Evolutionary conservation across 1,140 invertebrate genomes (phyloP), one percentile per base, ranked within the genome.

Genomic region (Drosophila nasuta): DNA sequence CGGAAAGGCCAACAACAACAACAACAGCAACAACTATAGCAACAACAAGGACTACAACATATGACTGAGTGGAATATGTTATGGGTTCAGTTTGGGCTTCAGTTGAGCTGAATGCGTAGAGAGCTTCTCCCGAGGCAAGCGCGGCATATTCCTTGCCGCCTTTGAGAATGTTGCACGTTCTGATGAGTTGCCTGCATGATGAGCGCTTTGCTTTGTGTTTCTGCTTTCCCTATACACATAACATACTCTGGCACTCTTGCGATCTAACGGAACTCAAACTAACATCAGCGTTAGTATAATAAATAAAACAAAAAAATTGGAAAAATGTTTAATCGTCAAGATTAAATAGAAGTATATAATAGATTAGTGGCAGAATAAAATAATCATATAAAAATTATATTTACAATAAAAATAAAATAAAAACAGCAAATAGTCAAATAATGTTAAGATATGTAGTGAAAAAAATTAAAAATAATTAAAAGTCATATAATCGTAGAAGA

Each of bases 131-230:
- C 30, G 64, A n/a, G 38, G 56, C 57, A 66, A 41, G 20, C 51
- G 49, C 43, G 7, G 13, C 33, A 74, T 54, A 69, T 69, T 74
- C 46, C 56, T 48, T 15, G 66, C 67, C 59, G 60, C 59, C 68
- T 71, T 59, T 58, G 60, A 65, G 73, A 64, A 72, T 75, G 68
- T 70, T 57, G 43, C 68, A 71, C 54, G 54, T 60, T 64, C 11
- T 49, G 59, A 45, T 35, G 15, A 8, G 41, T 43, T 66, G 17
- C 41, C 5, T 41, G 15, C n/a, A 62, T 30, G 3, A 20, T 11
- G 30, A 56, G 20, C 46, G 35, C 20, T 25, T 25, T 20, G 13
- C 33, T 10, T 41, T 25, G 20, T 15, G 13, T 38, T 10, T 45
- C 25, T 49, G 10, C 10, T 28, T 49, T 49, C 20, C 20, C 48